Evolutionary conservation across 2,797 vertebrate genomes (phyloP), one percentile per base, ranked within the genome.

Genomic region (Galagoides demidoff): DNA sequence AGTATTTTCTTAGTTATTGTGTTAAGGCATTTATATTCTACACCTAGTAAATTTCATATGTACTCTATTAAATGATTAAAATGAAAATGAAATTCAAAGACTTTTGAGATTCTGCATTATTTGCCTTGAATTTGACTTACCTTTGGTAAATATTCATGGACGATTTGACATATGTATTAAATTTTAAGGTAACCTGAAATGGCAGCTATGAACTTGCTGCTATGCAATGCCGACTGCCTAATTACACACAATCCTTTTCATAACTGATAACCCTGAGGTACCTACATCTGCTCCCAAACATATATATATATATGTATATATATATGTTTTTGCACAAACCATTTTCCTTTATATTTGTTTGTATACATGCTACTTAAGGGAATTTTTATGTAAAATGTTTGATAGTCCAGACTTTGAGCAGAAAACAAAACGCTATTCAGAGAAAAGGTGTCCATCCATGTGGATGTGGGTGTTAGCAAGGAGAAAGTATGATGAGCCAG

Each of bases 81-180:
- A 78, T 63, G 86, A 85, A 96, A 88, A 91, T 59, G 55, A 89
- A 95, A 82, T n/a, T 52, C 39, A 84, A 79, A 83, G 29, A 59
- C 37, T 76, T 61, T 70, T 77, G 61, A 70, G 34, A 29, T 14
- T 82, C 45, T 86, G 39, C 3, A 81, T 6, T 57, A 61, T 81
- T 95, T 64, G 3, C 52, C 82, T 90, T 92, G n/a, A 78, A 74
- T 52, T 90, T 88, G 57, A 79, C 68, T 86, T 49, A 11, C 7
- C 8, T 45, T 66, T 68, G 64, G 17, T 49, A 74, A 90, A 92
- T 85, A 52, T 6, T 5, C 43, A 79, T 19, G 66, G 39, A 49
- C 71, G 13, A 37, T 95, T 73, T 68, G 81, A 43, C 10, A 76
- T 83, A 37, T 2, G 16, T 37, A 12, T 55, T 95, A 61, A 77